Evolutionary conservation across 2,797 vertebrate species (phyloP), one percentile per base, ranked within the genome.

Genomic region (Poecilia velifera): DNA sequence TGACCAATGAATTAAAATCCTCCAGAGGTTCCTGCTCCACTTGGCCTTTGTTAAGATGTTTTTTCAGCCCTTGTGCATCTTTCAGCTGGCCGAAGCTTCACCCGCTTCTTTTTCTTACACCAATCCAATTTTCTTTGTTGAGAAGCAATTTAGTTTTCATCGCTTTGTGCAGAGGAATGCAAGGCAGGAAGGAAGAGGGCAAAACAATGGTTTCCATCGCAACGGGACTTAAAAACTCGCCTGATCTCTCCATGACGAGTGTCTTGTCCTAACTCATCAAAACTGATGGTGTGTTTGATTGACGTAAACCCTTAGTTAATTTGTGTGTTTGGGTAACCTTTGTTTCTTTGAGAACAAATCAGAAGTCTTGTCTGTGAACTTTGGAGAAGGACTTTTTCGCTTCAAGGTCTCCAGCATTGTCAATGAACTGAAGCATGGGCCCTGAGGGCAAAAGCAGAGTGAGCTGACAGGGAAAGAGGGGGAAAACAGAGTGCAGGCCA

Each of bases 111-210:
- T 91, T 94, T 87, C 90, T 84, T 93, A 90, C 92, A 89, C 81
- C 84, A 90, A 91, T 93, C 87, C 86, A 92, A 84, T 93, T 87
- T 76, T 88, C 92, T 96, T 95, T 96, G 94, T 95, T 86, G 86
- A 90, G 93, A 91, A 90, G 93, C 92, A 94, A 95, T 96, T 96
- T 94, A 90, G 92, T 95, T 96, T 96, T 96, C 96, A 95, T 92
- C 95, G 77, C 91, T 89, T 94, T 92, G 90, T 95, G 91, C 66
- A 72, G 88, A 94, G 94, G 95, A 96, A 96, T 96, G 95, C 91
- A 89, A 89, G 92, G 88, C 93, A 96, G 95, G 94, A 94, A 94
- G 93, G 92, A 95, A 94, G 86, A 93, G 85, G 91, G 90, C 92
- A 94, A 94, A 95, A 96, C 94, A 96, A 95, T 95, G 89, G 95